These are phyloP conservation scores for Drosophila ustulata DNA, from an alignment of 2,888 invertebrate species.

Conservation along the genomic window DNA sequence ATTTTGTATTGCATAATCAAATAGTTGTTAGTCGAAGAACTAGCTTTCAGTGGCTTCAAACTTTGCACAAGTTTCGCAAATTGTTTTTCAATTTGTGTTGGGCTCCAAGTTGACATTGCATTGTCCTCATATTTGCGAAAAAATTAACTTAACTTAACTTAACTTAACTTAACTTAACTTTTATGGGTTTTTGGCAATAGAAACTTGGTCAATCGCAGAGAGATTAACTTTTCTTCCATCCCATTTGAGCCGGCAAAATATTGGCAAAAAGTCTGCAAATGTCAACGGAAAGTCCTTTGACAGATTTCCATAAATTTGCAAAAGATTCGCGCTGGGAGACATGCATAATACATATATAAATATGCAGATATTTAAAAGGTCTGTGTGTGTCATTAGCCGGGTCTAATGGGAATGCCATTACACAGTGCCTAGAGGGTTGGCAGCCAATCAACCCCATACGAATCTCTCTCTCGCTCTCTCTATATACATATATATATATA, in stretches of 20 bases:
- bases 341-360: slow-evolving; percentile 11
- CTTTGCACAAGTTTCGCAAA: slow-evolving; percentile 6
- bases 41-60: background rate
- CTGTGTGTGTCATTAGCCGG: slow-evolving; percentile 41
- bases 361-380: slow-evolving; percentile 17
- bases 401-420: slow-evolving; percentile 24
- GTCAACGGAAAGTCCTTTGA: slow-evolving; percentile 19
- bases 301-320: slow-evolving; percentile 29
- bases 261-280: slow-evolving; percentile 3
- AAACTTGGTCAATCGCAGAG: background rate
- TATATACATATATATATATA: background rate
- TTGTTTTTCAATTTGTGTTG: slow-evolving; percentile 34
- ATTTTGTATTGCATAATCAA: background rate
- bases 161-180: background rate
- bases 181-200: slow-evolving; percentile 10
- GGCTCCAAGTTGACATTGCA: background rate
- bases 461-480: background rate
- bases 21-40: background rate
- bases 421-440: background rate
- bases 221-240: slow-evolving; percentile 12
- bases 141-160: too few species aligned
- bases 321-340: slow-evolving; percentile 2
- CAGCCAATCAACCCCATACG: background rate
- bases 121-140: too few species aligned
- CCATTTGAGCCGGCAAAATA: background rate